Percentiles rank a stretch among this genome's conserved stretches.
Conservation (phyloP, 2,113 vertebrate species). For the Rhipidura dahli region DNA sequence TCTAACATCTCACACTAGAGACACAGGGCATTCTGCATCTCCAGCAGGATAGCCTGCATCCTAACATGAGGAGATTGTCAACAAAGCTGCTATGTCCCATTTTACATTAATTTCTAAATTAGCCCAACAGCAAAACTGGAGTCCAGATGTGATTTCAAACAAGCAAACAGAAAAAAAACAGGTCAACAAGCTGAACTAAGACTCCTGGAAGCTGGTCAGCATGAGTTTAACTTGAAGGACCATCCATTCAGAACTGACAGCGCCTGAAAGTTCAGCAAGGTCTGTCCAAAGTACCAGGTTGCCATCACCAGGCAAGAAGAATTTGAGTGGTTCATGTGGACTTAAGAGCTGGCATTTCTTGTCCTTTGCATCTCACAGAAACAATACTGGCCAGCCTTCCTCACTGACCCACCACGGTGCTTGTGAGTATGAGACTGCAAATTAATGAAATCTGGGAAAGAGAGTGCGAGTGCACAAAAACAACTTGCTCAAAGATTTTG, state of each 20-base stretch:
- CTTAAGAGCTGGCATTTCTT: neutral
- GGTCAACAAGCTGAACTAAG: neutral
- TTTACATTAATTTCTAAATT: neutral
- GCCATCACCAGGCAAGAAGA: neutral
- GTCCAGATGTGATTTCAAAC: neutral
- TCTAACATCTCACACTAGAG: neutral
- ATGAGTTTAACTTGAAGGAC: neutral
- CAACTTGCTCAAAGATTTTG: neutral
- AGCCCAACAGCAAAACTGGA: neutral
- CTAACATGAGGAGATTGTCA: neutral
- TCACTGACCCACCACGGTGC: neutral
- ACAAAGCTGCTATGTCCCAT: neutral
- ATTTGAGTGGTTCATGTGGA: rapidly evolving
- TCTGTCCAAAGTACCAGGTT: neutral
- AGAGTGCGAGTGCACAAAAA: neutral
- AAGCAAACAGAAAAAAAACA: neutral
- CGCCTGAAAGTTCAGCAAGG: neutral
- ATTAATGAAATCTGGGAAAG: neutral
- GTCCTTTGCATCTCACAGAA: neutral
- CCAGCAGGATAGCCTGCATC: neutral
- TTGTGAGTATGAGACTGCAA: neutral
- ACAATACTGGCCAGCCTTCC: neutral
- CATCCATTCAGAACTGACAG: neutral
- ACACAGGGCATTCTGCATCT: neutral
- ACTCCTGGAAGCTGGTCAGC: neutral